Percentiles rank a stretch among this genome's conserved stretches.
phyloP scores from a whole-genome alignment of 1,140 invertebrate genomes.

The Sycophila sp. region DNA sequence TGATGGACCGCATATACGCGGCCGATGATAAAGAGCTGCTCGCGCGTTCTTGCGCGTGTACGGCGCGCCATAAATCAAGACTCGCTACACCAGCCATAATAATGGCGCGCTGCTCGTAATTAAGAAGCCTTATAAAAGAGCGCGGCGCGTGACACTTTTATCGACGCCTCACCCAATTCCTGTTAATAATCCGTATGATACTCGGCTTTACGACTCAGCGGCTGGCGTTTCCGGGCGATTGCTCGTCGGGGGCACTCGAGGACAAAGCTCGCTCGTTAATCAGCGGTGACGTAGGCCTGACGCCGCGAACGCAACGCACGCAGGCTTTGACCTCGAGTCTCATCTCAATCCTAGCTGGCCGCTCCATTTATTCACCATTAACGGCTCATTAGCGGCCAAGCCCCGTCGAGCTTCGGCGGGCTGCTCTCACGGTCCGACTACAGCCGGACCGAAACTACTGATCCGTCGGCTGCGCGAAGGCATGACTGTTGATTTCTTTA shows the following conservation, averaged over 20 bases:
- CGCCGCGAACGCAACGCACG: slow-evolving; percentile 43
- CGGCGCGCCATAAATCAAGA: slow-evolving; percentile 30
- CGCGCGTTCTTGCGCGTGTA: slow-evolving; percentile 9
- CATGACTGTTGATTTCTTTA: not conserved
- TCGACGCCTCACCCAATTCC: too few species aligned
- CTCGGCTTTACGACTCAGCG: not conserved
- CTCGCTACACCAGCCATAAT: not conserved
- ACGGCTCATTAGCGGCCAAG: slow-evolving; percentile 59
- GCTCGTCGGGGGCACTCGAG: slow-evolving; percentile 5
- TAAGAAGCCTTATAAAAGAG: slow-evolving; percentile 23
- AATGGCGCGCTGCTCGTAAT: slow-evolving; percentile 27
- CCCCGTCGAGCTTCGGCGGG: slow-evolving; percentile 10
- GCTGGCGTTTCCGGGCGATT: not conserved
- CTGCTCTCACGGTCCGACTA: slow-evolving; percentile 18
- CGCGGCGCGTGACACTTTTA: not conserved
- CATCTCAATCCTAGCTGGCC: slow-evolving; percentile 36
- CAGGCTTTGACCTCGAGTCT: slow-evolving; percentile 38
- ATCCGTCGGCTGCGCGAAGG: not conserved
- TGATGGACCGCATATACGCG: not conserved
- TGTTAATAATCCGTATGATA: too few species aligned
- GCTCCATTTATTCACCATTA: slow-evolving; percentile 61
- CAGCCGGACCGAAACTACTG: not conserved
- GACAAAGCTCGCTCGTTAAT: slow-evolving; percentile 59
- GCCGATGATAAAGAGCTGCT: not conserved
- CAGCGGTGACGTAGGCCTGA: slow-evolving; percentile 55